Conservation (phyloP, 2,888 invertebrate genomes). For the Standfussiana lucernea region DNA sequence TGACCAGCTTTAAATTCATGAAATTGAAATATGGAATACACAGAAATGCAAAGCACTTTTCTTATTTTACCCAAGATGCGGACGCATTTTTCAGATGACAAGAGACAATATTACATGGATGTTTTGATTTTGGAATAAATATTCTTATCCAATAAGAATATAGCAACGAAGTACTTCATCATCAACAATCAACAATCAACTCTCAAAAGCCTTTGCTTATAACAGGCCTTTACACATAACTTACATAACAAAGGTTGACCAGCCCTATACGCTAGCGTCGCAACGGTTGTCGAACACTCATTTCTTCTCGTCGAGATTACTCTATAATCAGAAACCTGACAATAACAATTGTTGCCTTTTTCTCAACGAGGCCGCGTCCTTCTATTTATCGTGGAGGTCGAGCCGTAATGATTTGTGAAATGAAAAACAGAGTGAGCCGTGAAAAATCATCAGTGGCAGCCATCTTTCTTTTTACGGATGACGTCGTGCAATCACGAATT, state of each 20-base stretch:
- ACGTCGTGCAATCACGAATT: constrained; percentile 72
- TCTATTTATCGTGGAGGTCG: constrained; percentile 52
- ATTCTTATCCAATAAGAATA: not conserved
- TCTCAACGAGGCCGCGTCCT: constrained; percentile 67
- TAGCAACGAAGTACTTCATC: not conserved
- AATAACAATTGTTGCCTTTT: constrained; percentile 70
- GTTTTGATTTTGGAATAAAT: not conserved
- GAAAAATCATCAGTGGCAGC: constrained; percentile 65
- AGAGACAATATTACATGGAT: not conserved
- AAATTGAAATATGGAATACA: constrained; percentile 48
- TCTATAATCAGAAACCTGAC: constrained; percentile 70
- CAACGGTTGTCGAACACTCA: constrained; percentile 44
- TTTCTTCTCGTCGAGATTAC: constrained; percentile 69
- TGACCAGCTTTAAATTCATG: constrained; percentile 42
- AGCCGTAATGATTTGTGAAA: constrained; percentile 71
- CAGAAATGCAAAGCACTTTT: constrained; percentile 29
- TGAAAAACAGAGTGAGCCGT: constrained; percentile 67
- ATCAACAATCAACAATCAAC: not conserved
- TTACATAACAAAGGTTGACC: not conserved
- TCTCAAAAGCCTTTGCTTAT: not conserved
- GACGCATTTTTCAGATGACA: not conserved
- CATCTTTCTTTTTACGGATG: constrained; percentile 73
- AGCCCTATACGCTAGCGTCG: constrained; percentile 26
- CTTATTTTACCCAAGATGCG: constrained; percentile 6
- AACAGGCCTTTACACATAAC: not conserved